Evolutionary conservation across 2,113 vertebrate genomes (phyloP), one percentile per base, ranked within the genome.

Genomic region (Microcebus jonahi): DNA sequence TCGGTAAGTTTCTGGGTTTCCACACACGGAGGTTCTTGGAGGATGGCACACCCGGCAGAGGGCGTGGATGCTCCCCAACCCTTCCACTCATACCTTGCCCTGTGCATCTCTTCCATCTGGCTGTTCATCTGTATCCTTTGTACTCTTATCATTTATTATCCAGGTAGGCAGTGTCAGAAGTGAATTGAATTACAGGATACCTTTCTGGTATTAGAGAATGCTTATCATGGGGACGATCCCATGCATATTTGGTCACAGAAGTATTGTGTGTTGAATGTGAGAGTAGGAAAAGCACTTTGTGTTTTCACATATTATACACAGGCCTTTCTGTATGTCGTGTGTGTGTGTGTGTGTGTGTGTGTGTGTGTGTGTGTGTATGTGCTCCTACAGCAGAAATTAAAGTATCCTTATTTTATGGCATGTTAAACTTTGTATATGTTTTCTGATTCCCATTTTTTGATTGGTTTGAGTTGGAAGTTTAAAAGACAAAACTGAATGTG

Each of bases 1-100:
- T 73, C 10, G 31, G 31, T 61, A 45, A 34, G 14, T 50, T 48
- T 27, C 42, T 18, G 15, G 25, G 17, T 29, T 36, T 1, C 18
- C 50, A 42, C 21, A 39, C 2, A 4, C n/a, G 11, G 34, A 57
- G 13, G 53, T 81, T 3, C 50, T 4, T 0, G 17, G 15, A 57
- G 2, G 9, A 36, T 31, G 29, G 7, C 14, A 31, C 0, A 23
- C 0, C 0, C 3, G 3, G 23, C 36, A 70, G 10, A 80, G 2
- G 14, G 4, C 1, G 34, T 61, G n/a, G 9, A 50, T 29, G 1
- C 3, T 80, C 11, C 25, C 11, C 6, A 14, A 6, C 13, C 7
- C 23, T 34, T 77, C 14, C 14, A 13, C 12, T 8, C 34, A 9
- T 11, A 11, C 8, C 1, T 36, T 12, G 17, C 53, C 53, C 17